phyloP scores from a whole-genome alignment of 2,113 vertebrate genomes.

The Actenoides lindsayi region DNA sequence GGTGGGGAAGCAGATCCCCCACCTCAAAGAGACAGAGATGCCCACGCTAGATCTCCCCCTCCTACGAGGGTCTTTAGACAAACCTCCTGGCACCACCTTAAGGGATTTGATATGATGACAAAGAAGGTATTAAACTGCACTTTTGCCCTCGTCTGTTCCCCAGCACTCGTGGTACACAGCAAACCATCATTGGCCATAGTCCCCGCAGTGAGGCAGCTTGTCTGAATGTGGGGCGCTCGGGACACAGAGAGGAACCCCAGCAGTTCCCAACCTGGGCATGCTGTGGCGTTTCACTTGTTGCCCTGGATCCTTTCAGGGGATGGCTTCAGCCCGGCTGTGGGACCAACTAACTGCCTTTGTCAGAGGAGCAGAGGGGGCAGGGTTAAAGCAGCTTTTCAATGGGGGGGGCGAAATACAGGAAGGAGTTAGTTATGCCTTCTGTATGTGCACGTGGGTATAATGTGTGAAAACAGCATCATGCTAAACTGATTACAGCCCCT shows the following conservation, averaged over 20 bases:
- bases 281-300: neutral
- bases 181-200: accelerated
- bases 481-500: neutral
- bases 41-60: neutral
- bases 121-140: neutral
- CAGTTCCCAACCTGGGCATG: accelerated
- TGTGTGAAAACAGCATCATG: neutral
- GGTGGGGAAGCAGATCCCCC: neutral
- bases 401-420: neutral
- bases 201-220: neutral
- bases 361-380: neutral
- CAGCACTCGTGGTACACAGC: neutral
- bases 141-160: neutral
- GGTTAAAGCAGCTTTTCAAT: neutral
- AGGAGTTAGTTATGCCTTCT: neutral
- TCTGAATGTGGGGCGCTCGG: neutral
- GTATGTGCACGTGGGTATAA: accelerated
- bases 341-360: neutral
- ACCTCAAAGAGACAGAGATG: neutral
- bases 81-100: neutral
- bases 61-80: neutral
- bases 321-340: accelerated
- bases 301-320: neutral
- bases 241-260: neutral
- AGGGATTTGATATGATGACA: neutral